Evolutionary conservation across 2,797 vertebrate genomes (phyloP), one percentile per base, ranked within the genome.

Genomic region (Enoplosus armatus): DNA sequence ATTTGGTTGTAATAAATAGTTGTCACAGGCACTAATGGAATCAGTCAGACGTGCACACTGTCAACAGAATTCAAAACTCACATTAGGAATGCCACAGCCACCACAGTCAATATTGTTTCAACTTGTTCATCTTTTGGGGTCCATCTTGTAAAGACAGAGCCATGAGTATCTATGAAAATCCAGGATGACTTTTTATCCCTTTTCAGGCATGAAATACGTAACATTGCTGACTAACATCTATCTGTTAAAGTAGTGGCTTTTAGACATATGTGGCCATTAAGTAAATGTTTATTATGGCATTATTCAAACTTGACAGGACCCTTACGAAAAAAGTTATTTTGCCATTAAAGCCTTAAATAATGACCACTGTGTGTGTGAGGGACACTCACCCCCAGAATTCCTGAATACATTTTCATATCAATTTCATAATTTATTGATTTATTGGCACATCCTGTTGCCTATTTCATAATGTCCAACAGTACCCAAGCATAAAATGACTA

Each of bases 1-100:
- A 39, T 53, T 5, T 33, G 54, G 73, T 59, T 55, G 54, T 41
- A 48, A 33, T 45, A 69, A 41, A 63, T 37, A 39, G 12, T 18
- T 26, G 10, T 63, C 35, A 62, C 16, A 58, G 12, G 33, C 31
- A 20, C n/a, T 43, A 62, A 50, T 56, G 63, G 58, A 47, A 65
- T 73, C 53, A 37, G 56, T 75, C 55, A 50, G 39, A 47, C 27
- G 14, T 43, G 8, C 31, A 51, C 45, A 31, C 2, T 41, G 26
- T 64, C 26, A 69, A 18, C 10, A 43, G 24, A 20, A 8, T 62
- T 66, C 33, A 58, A 50, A 75, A 75, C 1, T 3, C 8, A 59
- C 33, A 61, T 55, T 24, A 35, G 16, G 8, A 47, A 66, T 51
- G 41, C 15, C 45, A 50, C 6, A 59, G 45, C 0, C 35, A 6